These are phyloP conservation scores for Sarcophaga carnaria DNA, from an alignment of 2,888 invertebrate genomes.

Conservation along the genomic window DNA sequence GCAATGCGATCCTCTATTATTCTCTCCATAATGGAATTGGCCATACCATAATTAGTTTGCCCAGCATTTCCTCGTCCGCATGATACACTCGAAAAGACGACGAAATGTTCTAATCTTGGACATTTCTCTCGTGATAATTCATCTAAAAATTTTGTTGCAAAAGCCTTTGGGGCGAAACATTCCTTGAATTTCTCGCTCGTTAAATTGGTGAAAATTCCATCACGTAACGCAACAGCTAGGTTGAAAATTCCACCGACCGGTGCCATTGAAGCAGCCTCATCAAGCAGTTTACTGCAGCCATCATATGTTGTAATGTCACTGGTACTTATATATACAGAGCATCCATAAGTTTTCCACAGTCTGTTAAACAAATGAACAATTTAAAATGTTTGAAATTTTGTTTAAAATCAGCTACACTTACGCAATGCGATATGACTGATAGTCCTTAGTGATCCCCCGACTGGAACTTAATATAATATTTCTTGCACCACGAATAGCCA, in stretches of 20 bases:
- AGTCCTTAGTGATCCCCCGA: slow-evolving; percentile 90
- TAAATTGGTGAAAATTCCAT: slow-evolving; percentile 90
- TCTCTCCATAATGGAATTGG: slow-evolving; percentile 94
- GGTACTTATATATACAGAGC: slow-evolving; percentile 86
- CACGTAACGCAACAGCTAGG: slow-evolving; percentile 90
- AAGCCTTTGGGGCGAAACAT: slow-evolving; percentile 89
- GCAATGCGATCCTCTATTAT: slow-evolving; percentile 88
- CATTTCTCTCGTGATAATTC: slow-evolving; percentile 84
- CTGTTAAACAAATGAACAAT: slow-evolving; percentile 75
- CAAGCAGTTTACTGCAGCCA: slow-evolving; percentile 87
- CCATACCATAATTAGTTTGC: slow-evolving; percentile 91
- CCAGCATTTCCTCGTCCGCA: slow-evolving; percentile 95
- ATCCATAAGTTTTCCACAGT: slow-evolving; percentile 87
- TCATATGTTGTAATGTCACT: slow-evolving; percentile 85
- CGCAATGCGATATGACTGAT: slow-evolving; percentile 90
- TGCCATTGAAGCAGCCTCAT: slow-evolving; percentile 85
- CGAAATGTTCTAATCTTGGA: slow-evolving; percentile 86
- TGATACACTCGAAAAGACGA: slow-evolving; percentile 93
- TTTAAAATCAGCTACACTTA: slow-evolving; percentile 72
- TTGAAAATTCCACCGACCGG: slow-evolving; percentile 94
- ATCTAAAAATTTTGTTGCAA: slow-evolving; percentile 90
- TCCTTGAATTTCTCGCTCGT: slow-evolving; percentile 86
- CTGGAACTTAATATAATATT: slow-evolving; percentile 91
- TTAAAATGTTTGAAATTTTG: background rate
- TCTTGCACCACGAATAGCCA: slow-evolving; percentile 90